Conservation (phyloP, 1,140 invertebrate species). For the Druon quercuslanigerum region DNA sequence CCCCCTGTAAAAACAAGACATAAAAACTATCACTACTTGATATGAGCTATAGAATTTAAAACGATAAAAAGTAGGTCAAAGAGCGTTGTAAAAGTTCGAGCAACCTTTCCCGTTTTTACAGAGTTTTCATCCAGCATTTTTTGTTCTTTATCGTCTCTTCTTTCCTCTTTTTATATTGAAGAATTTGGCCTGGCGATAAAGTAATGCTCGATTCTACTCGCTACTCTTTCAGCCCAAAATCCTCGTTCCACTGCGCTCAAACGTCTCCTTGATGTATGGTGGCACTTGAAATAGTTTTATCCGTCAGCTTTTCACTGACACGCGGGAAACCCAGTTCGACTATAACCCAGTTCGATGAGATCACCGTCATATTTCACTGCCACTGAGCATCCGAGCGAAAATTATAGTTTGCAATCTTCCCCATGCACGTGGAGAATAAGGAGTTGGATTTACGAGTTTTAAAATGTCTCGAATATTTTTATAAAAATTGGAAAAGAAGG, state of each 20-base stretch:
- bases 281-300: conserved; percentile 54
- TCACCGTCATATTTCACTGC: conserved; percentile 52
- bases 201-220: conserved; percentile 48
- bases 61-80: no score
- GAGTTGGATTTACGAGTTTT: neutral
- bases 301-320: conserved; percentile 37
- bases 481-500: neutral
- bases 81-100: no score
- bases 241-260: conserved; percentile 47
- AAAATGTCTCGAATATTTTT: conserved; percentile 8
- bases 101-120: no score
- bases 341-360: conserved; percentile 52
- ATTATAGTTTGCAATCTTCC: conserved; percentile 62
- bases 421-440: neutral
- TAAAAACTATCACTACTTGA: no score
- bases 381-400: conserved; percentile 49
- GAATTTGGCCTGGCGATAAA: no score
- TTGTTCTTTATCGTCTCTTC: neutral
- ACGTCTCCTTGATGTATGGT: conserved; percentile 47
- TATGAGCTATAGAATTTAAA: no score
- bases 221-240: conserved; percentile 52
- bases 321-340: conserved; percentile 43
- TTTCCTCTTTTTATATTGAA: neutral
- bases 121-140: neutral
- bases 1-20: no score